Base-by-base conservation (phyloP, 2,888 invertebrate genomes). In the Monoplex corrugatus region DNA sequence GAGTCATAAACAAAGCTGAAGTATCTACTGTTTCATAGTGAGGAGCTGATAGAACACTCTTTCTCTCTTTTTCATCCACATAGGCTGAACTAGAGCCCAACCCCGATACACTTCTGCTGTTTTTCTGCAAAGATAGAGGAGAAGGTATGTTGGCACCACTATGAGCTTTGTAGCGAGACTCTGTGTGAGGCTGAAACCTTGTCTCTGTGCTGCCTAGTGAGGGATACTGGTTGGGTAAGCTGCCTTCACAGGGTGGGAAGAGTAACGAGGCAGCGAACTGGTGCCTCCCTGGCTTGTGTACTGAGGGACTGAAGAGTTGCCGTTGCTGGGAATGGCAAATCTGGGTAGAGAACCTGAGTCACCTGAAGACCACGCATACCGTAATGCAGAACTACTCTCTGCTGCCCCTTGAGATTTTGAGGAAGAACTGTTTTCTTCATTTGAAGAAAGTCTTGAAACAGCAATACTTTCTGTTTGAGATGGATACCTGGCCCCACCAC, bases 1-100 rank as follows among this genome's bases (percentile, higher is more conserved):
- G 88, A 28, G 88, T 68, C 68, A 88, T 68, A 44, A 88, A 88
- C 45, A 83, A 28, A 38, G 88, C 80, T 19, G 83, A 82, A 38
- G 87, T 57, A 19, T 44, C 78, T 6, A 75, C 87, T 3, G 80
- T 80, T 32, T 44, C 80, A 32, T 72, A 87, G 10, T 40, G 72
- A 13, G 68, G 40, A 68, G 72, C 44, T n/a, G 68, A 19, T 19
- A 43, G 44, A 16, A 38, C 72, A n/a, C 43, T 72, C 19, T 43
- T 72, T 72, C 86, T 68, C n/a, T 86, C 86, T 40, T 72, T 86
- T 19, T 86, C 57, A n/a, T 40, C 35, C 1, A 38, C 32, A 43
- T 72, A 86, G 13, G 72, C 72, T 43, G 87, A 57, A 35, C 45
- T 78, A 28, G 87, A 28, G 40, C 45, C 45, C 23, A 45, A 32